Evolutionary conservation across 1,140 invertebrate genomes (phyloP), one percentile per base, ranked within the genome.

Genomic region (Popillia japonica): DNA sequence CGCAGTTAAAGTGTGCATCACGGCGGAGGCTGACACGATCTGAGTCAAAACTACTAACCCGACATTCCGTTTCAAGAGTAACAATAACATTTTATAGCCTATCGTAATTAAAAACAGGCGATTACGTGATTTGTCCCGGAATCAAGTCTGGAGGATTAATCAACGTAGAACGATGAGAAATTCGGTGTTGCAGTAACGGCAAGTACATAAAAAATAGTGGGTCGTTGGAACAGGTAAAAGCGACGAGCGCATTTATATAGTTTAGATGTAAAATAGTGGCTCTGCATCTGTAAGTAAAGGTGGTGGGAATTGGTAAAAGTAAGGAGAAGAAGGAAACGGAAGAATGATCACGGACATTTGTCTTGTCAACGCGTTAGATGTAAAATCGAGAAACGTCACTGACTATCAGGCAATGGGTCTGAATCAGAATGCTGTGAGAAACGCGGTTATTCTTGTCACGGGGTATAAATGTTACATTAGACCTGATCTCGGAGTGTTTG

Each of bases 401-500:
- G 78, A 75, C 48, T 75, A 78, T 78, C 72, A 75, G 78, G 78
- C 78, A 78, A 78, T 75, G 75, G 74, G 61, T 44, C 79, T 80
- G 77, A 75, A 55, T 78, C 77, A 72, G 75, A 34, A 80, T 76
- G 74, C 74, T 59, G 59, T 42, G 7, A n/a, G 20, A 42, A 78
- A 64, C 59, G 59, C 59, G 59, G 59, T 64, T 64, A 64, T 64
- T 64, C 59, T 64, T 64, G 59, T 64, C 59, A 64, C 59, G 59
- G 17, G 59, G 72, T 73, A 73, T 73, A 73, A 81, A 81, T 80
- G 79, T 78, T 80, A 80, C 81, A 80, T 81, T 81, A 81, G 78
- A 78, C 79, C 76, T 80, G 79, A 81, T 81, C 81, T 78, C 73
- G 27, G 73, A 77, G 55, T 79, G 81, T 80, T 81, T 80, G 78